Evolutionary conservation across 2,797 vertebrate species (phyloP).

Genomic region (Enteromius fasciolatus): DNA sequence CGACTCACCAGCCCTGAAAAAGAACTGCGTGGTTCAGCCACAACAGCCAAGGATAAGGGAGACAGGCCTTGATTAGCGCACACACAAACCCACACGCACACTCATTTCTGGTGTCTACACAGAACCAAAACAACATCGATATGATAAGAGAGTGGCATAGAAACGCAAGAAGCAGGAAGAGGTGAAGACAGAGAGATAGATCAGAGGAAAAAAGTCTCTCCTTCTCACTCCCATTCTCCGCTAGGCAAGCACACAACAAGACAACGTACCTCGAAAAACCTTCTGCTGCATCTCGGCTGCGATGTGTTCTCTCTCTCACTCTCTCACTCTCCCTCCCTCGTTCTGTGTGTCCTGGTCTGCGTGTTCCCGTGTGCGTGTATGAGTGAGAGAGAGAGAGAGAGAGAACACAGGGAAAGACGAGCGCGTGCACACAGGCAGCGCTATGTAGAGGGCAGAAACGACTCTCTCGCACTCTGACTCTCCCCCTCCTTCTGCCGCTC

Average conservation of each 20-base stretch:
- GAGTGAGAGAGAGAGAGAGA: conserved; percentile 57
- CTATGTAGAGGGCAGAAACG: conserved; percentile 84
- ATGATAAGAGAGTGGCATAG: conserved; percentile 66
- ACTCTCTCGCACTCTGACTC: conserved; percentile 81
- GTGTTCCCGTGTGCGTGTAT: conserved; percentile 65
- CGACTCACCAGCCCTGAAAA: conserved; percentile 80
- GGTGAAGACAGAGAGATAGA: conserved; percentile 65
- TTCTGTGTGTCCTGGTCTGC: conserved; percentile 73
- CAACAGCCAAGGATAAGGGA: conserved; percentile 80
- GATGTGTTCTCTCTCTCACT: conserved; percentile 82
- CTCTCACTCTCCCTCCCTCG: conserved; percentile 73
- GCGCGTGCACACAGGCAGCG: conserved; percentile 74
- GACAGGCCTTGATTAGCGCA: conserved; percentile 77
- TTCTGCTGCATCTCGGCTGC: conserved; percentile 87
- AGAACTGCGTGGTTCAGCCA: conserved; percentile 83
- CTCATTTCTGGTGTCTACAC: conserved; percentile 73
- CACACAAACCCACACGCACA: conserved; percentile 56
- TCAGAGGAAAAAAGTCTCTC: conserved; percentile 69
- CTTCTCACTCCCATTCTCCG: conserved; percentile 75
- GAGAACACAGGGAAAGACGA: conserved; percentile 72
- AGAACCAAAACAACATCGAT: conserved; percentile 66
- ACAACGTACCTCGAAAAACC: conserved; percentile 86
- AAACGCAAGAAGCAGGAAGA: conserved; percentile 76
- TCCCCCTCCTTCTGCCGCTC: conserved; percentile 60
- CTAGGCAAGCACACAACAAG: conserved; percentile 82